phyloP scores from a whole-genome alignment of 2,888 invertebrate species.

The Erynnis tages region DNA sequence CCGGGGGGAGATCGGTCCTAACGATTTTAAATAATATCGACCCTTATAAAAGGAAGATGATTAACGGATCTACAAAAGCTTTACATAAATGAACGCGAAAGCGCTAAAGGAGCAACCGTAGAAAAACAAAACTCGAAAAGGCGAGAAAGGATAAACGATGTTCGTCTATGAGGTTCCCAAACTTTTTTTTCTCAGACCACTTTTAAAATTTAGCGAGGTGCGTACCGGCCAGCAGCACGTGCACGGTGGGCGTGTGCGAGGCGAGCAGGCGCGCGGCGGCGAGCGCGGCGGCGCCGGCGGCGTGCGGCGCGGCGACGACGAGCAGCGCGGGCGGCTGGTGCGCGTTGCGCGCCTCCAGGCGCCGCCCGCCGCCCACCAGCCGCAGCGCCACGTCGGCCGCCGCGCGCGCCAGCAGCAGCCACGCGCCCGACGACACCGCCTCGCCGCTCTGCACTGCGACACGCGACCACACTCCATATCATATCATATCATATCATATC shows the following conservation, averaged over 20 bases:
- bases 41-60: too few relatives aligned
- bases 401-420: slow-evolving; percentile 91
- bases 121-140: too few relatives aligned
- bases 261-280: slow-evolving; percentile 87
- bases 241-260: slow-evolving; percentile 90
- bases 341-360: slow-evolving; percentile 91
- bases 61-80: too few relatives aligned
- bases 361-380: slow-evolving; percentile 90
- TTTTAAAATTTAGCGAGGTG: too few relatives aligned
- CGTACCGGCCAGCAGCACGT: neutral
- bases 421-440: slow-evolving; percentile 83
- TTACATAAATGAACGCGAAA: too few relatives aligned
- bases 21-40: too few relatives aligned
- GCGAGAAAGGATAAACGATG: too few relatives aligned
- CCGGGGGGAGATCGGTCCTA: too few relatives aligned
- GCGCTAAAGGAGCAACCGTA: too few relatives aligned
- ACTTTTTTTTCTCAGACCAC: too few relatives aligned
- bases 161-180: too few relatives aligned
- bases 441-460: slow-evolving; percentile 11
- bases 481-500: too few relatives aligned
- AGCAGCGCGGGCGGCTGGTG: slow-evolving; percentile 94
- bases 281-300: slow-evolving; percentile 59
- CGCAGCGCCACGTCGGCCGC: slow-evolving; percentile 89
- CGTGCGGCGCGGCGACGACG: slow-evolving; percentile 86
- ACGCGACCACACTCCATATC: neutral